A percentile compares a stretch with the other conserved stretches of the same genome.
Evolutionary conservation across 2,113 vertebrate species (phyloP).

Genomic region (Helogale parvula): DNA sequence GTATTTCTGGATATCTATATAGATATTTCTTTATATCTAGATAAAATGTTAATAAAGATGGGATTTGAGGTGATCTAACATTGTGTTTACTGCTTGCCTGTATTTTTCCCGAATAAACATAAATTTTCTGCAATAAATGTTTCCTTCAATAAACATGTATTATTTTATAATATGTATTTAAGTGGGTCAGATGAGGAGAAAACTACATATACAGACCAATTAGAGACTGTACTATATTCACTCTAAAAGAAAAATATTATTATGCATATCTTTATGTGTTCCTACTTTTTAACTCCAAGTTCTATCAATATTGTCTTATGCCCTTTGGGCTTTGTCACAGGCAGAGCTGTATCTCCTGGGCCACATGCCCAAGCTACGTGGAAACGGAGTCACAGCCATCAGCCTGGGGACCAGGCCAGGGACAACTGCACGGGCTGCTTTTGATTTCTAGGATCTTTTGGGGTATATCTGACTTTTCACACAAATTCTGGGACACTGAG

Average conservation of each 20-base stretch:
- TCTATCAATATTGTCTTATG: not conserved
- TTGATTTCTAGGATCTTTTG: not conserved
- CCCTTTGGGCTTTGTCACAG: not conserved
- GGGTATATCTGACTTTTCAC: not conserved
- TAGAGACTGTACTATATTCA: not conserved
- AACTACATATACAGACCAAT: not conserved
- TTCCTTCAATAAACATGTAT: not conserved
- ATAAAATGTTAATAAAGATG: conserved; percentile 40
- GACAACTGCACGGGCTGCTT: not conserved
- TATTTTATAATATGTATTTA: conserved; percentile 3
- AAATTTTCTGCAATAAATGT: conserved; percentile 15
- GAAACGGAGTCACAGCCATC: not conserved
- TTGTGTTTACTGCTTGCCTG: not conserved
- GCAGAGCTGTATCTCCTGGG: not conserved
- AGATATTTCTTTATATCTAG: not conserved
- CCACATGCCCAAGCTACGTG: not conserved
- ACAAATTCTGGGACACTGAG: not conserved
- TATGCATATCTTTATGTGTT: not conserved
- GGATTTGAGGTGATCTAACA: conserved; percentile 14
- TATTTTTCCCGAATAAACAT: not conserved
- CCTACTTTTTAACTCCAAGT: not conserved
- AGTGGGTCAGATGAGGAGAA: not conserved
- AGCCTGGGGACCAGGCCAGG: not conserved
- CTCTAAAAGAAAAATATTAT: conserved; percentile 1
- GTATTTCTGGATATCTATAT: too few species aligned